Evolutionary conservation across 1,140 invertebrate species (phyloP).

Genomic region (Micrasema minimum): DNA sequence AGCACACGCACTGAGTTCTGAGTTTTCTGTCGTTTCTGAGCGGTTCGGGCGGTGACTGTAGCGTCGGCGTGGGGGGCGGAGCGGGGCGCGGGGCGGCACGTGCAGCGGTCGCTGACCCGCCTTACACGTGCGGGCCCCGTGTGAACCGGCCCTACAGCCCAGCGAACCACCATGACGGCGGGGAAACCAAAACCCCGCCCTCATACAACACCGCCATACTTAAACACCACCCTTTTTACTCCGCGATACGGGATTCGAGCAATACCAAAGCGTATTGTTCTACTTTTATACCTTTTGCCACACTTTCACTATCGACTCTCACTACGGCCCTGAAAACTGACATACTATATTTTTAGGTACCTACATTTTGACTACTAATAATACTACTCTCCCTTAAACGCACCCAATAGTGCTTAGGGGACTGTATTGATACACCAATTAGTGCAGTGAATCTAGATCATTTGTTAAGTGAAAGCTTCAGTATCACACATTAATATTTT

Average conservation of each 20-base stretch:
- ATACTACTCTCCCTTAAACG: too few species aligned
- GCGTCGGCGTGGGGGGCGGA: neutral
- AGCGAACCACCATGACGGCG: neutral
- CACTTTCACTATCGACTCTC: conserved; percentile 25
- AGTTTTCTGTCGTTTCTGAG: neutral
- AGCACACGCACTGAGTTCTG: conserved; percentile 10
- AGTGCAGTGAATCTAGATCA: too few species aligned
- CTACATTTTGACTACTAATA: too few species aligned
- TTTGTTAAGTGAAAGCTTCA: too few species aligned
- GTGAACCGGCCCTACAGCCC: conserved; percentile 9
- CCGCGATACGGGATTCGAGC: neutral
- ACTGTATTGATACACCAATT: too few species aligned
- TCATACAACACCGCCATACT: neutral
- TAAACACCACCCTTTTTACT: neutral
- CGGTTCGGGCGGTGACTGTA: neutral
- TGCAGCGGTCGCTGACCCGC: conserved; percentile 34
- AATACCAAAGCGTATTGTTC: too few species aligned
- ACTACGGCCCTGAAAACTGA: too few species aligned
- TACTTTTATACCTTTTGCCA: neutral
- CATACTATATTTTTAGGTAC: too few species aligned
- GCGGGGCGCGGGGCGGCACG: conserved; percentile 12
- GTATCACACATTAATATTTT: too few species aligned
- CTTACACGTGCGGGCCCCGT: conserved; percentile 27
- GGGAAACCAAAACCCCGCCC: neutral
- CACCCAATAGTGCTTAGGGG: too few species aligned